Conservation (phyloP, 2,797 vertebrate genomes). For the Enteromius afrohamiltoni region DNA sequence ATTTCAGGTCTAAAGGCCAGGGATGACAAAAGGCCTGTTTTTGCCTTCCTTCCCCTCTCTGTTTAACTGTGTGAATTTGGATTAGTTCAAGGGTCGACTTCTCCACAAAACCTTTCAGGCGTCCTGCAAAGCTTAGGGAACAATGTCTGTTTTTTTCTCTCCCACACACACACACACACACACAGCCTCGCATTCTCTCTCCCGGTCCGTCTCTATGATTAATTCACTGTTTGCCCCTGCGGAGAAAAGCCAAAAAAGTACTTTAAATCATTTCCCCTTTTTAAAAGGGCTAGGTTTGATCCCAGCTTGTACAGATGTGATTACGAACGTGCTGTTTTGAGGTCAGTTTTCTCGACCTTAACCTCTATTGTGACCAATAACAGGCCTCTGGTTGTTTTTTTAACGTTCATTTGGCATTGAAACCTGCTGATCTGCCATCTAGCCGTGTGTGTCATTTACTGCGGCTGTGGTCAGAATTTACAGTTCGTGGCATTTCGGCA, state of each 20-base stretch:
- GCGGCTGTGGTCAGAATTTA: constrained; percentile 50
- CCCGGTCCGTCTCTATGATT: constrained; percentile 47
- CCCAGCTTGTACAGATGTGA: constrained; percentile 49
- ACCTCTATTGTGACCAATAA: constrained; percentile 54
- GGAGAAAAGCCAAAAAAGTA: constrained; percentile 38
- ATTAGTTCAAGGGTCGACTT: constrained; percentile 59
- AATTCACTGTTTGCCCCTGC: constrained; percentile 51
- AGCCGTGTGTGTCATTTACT: constrained; percentile 33
- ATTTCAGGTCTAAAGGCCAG: constrained; percentile 61
- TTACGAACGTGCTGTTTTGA: constrained; percentile 49
- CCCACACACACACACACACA: background rate
- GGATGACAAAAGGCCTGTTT: constrained; percentile 52
- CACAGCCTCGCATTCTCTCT: constrained; percentile 12
- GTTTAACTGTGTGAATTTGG: constrained; percentile 58
- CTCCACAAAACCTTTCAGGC: constrained; percentile 56
- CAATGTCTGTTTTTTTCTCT: constrained; percentile 47
- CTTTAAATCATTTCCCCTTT: constrained; percentile 39
- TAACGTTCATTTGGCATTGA: constrained; percentile 59
- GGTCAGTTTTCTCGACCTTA: constrained; percentile 33
- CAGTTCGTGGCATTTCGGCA: constrained; percentile 55
- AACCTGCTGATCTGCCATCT: constrained; percentile 55
- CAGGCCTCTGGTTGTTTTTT: constrained; percentile 62
- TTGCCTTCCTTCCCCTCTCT: constrained; percentile 50
- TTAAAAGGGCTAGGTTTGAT: constrained; percentile 10
- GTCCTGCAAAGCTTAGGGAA: constrained; percentile 50